Base-by-base conservation (phyloP, 2,888 invertebrate genomes). In the Criorhina ranunculi region DNA sequence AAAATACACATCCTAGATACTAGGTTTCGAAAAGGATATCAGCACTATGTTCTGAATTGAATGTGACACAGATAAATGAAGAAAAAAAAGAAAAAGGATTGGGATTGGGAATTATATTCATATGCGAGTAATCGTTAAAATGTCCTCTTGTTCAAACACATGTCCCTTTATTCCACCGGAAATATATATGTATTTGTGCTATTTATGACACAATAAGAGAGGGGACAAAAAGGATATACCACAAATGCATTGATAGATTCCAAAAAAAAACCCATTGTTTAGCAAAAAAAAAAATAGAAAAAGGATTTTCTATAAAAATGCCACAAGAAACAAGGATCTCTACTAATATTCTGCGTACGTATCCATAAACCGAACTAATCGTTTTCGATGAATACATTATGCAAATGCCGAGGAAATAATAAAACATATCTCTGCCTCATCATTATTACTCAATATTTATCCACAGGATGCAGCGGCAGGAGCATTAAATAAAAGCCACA, bases 1-100 rank as follows among this genome's bases (percentile, higher is more conserved):
- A 75, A 70, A 24, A 59, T 53, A 42, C 51, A 81, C 59, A 75
- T 31, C n/a, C 53, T 59, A 46, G 66, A 70, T 76, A 44, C 42
- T 35, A 11, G 40, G 15, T 44, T 24, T 53, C 29, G 9, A 67
- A 67, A 76, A 42, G 57, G 51, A 75, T 67, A 67, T 79, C 83
- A 80, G 75, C 66, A 80, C 37, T 66, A 33, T 70, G 69, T 19
- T 59, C 66, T 49, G 37, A 70, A 85, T 85, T 80, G 85, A 80
- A 85, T 80, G 85, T 80, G 80, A 70, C 85, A 80, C 85, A 85
- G 80, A 75, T 85, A 80, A 46, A 60, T 49, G 57, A 69, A 35
- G 29, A 78, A 66, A 62, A 72, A 55, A 67, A 60, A 24, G 12
- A 53, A 73, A 62, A 75, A 40, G 51, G 70, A 73, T 67, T 79